Evolutionary conservation across 2,797 vertebrate genomes (phyloP).

Genomic region (Sebastes taczanowskii): DNA sequence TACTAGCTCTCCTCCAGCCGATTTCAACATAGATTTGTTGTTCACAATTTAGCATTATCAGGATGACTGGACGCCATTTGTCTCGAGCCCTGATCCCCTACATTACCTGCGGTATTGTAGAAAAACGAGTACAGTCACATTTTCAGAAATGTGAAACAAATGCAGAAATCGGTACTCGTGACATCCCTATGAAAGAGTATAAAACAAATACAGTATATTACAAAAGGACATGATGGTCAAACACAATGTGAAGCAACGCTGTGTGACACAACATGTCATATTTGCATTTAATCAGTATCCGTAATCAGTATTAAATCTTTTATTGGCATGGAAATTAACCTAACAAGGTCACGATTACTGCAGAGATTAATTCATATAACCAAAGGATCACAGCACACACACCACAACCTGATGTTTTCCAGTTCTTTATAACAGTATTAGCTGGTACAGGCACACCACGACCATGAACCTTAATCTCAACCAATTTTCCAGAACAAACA

Average conservation of each 20-base stretch:
- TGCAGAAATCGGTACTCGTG: no score
- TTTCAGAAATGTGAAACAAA: no score
- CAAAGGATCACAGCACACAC: slow-evolving; percentile 27
- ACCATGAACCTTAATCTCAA: slow-evolving; percentile 63
- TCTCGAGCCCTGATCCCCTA: no score
- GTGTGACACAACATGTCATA: background rate
- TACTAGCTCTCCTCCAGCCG: accelerated
- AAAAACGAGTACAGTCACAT: no score
- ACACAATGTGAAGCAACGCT: background rate
- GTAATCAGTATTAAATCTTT: slow-evolving; percentile 28
- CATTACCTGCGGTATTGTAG: no score
- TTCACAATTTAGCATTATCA: no score
- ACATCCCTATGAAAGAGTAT: no score
- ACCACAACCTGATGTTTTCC: slow-evolving; percentile 18
- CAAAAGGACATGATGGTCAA: background rate
- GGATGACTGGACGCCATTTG: no score
- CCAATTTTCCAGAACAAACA: slow-evolving; percentile 75
- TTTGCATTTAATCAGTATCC: slow-evolving; percentile 35
- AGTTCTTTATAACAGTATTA: slow-evolving; percentile 51
- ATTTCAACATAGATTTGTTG: no score
- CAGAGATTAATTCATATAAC: slow-evolving; percentile 51
- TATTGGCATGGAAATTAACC: slow-evolving; percentile 44
- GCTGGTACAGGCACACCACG: slow-evolving; percentile 27
- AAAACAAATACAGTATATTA: background rate
- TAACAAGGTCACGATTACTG: slow-evolving; percentile 57